These are phyloP conservation scores for Mycetomoellerius zeteki DNA, from an alignment of 1,140 invertebrate genomes.

Conservation along the genomic window DNA sequence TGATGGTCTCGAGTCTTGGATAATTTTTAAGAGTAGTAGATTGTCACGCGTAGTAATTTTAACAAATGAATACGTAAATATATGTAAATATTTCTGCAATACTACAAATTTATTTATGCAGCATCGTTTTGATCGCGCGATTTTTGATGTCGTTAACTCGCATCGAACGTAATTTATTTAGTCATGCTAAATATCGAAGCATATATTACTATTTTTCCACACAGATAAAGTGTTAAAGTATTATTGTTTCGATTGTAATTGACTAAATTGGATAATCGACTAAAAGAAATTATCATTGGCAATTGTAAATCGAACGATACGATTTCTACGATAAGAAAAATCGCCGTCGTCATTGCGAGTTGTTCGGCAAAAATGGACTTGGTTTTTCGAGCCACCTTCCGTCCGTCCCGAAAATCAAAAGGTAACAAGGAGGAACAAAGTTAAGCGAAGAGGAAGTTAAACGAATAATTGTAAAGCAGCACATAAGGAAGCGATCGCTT, in stretches of 20 bases:
- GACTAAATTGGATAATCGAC: constrained; percentile 12
- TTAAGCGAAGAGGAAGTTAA: constrained; percentile 28
- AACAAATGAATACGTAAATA: constrained; percentile 10
- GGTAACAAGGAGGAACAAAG: constrained; percentile 53
- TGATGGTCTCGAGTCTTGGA: constrained; percentile 21
- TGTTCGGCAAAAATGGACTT: constrained; percentile 59
- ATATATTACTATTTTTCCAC: background rate
- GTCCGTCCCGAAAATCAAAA: constrained; percentile 79
- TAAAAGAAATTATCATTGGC: constrained; percentile 1
- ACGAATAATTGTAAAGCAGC: constrained; percentile 48
- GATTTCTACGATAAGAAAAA: background rate
- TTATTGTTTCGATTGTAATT: constrained; percentile 39
- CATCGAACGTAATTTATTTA: constrained; percentile 19
- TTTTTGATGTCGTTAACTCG: background rate
- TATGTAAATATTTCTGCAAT: constrained; percentile 34
- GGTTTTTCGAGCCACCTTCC: constrained; percentile 72
- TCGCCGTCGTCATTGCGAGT: constrained; percentile 48
- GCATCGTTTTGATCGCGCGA: constrained; percentile 1
- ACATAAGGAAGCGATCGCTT: constrained; percentile 50
- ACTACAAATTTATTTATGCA: constrained; percentile 7
- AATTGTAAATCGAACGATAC: background rate
- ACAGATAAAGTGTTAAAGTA: background rate
- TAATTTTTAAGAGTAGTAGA: constrained; percentile 27
- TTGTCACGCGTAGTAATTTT: constrained; percentile 16
- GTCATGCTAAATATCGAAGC: background rate